Evolutionary conservation across 2,113 vertebrate genomes (phyloP).

Genomic region (Marcusenius ussheri): DNA sequence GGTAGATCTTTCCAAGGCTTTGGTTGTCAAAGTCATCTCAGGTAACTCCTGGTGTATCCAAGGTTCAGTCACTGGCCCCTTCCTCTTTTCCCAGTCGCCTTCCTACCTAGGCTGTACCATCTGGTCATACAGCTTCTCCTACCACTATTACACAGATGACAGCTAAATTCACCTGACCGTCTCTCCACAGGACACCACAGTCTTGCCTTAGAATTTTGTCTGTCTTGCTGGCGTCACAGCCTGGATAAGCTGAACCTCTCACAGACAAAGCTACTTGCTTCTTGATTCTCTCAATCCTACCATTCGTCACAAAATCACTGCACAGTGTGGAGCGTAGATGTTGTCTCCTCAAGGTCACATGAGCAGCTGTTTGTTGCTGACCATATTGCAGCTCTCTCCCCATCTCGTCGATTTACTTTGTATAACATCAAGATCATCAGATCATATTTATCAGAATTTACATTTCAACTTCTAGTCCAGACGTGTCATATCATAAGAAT

Average conservation of each 20-base stretch:
- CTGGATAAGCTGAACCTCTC: neutral
- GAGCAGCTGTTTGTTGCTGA: neutral
- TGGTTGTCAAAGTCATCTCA: neutral
- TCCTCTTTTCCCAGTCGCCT: neutral
- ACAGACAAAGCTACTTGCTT: neutral
- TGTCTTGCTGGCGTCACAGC: neutral
- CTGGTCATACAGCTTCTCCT: neutral
- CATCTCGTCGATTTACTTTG: neutral
- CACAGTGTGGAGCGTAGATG: neutral
- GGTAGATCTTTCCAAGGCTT: neutral
- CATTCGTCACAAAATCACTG: neutral
- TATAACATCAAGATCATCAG: neutral
- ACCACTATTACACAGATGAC: neutral
- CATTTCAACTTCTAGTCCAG: neutral
- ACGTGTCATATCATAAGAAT: neutral
- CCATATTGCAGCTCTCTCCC: neutral
- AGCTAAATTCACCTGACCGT: neutral
- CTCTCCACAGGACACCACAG: neutral
- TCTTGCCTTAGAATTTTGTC: neutral
- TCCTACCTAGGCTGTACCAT: neutral
- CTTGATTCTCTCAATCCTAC: neutral
- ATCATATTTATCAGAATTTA: neutral
- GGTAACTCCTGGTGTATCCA: neutral
- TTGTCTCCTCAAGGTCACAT: neutral
- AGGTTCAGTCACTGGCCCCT: neutral